Base-by-base conservation (phyloP, 1,140 invertebrate species). In the Sitobion miscanthi region DNA sequence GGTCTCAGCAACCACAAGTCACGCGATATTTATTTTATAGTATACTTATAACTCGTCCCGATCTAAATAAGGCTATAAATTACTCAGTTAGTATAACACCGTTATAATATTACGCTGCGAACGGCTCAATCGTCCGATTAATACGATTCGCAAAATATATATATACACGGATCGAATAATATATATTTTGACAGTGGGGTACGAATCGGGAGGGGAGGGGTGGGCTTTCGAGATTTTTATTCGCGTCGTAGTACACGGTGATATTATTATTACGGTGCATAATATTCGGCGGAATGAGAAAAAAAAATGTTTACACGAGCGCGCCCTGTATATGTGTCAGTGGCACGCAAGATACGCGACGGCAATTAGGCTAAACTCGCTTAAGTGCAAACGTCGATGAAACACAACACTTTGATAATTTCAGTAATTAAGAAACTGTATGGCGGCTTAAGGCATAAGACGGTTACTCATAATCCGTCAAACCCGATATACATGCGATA, bases 241-340 rank as follows among this genome's bases (percentile, higher is more conserved):
- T 77, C 1, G n/a, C 30, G 1, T 77, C n/a, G 0, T 17, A 77
- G 30, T 57, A 9, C 25, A 57, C 14, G 3, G 2, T 49, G 20
- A 17, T n/a, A n/a, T n/a, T 17, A 77, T n/a, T 35, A 77, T n/a
- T 21, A 77, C 30, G 14, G 62, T 6, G 62, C 3, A n/a, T 6
- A 14, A 17, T 62, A 9, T 62, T 30, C 3, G 62, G 14, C n/a
- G 14, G 4, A 14, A 77, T 77, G n/a, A 77, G 30, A 0, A 30
- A 0, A 30, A 0, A 14, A 14, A 30, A 30, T 0, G 0, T 69
- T 17, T 0, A 77, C 3, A n/a, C n/a, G n/a, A n/a, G 8, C 30
- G 62, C 14, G 14, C 14, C n/a, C 14, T 77, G 11, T 69, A 69
- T 25, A 54, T 30, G 9, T 14, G 30, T 62, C 6, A 30, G 7